These are phyloP conservation scores for Cosmopolites sordidus DNA, from an alignment of 2,888 invertebrate genomes.

Conservation along the genomic window DNA sequence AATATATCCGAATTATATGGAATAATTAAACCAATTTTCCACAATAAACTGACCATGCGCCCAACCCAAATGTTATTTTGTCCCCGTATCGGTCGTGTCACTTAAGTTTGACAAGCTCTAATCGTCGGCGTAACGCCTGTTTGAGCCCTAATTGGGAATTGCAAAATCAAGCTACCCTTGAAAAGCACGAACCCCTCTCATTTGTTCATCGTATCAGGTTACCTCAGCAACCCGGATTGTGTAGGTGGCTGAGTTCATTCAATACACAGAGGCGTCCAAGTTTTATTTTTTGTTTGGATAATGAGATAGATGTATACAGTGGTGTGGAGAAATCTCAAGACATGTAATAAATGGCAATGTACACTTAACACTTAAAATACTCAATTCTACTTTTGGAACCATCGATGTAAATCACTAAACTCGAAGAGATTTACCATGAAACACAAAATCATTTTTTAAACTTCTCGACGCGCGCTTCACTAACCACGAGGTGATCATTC, in stretches of 20 bases:
- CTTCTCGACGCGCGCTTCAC: too few relatives aligned
- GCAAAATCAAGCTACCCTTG: conserved; percentile 45
- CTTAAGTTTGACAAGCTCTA: conserved; percentile 32
- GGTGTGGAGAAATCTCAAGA: too few relatives aligned
- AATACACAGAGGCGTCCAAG: neutral
- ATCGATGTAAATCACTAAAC: too few relatives aligned
- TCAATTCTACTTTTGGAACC: too few relatives aligned
- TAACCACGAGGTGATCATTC: too few relatives aligned
- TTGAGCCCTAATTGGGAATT: conserved; percentile 43
- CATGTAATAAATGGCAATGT: too few relatives aligned
- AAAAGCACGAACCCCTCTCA: conserved; percentile 8
- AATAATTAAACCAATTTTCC: conserved; percentile 19
- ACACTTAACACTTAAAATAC: too few relatives aligned
- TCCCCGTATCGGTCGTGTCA: conserved; percentile 22
- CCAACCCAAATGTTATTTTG: conserved; percentile 15
- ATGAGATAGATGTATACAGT: too few relatives aligned
- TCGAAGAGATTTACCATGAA: too few relatives aligned
- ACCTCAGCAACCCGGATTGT: conserved; percentile 15
- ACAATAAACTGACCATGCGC: conserved; percentile 17
- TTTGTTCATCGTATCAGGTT: conserved; percentile 13
- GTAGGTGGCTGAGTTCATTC: neutral
- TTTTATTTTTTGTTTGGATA: too few relatives aligned
- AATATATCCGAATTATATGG: too few relatives aligned
- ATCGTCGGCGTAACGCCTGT: conserved; percentile 36
- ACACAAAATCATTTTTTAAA: too few relatives aligned